Base-by-base conservation (phyloP, 2,113 vertebrate species). In the Dermatemys mawii region DNA sequence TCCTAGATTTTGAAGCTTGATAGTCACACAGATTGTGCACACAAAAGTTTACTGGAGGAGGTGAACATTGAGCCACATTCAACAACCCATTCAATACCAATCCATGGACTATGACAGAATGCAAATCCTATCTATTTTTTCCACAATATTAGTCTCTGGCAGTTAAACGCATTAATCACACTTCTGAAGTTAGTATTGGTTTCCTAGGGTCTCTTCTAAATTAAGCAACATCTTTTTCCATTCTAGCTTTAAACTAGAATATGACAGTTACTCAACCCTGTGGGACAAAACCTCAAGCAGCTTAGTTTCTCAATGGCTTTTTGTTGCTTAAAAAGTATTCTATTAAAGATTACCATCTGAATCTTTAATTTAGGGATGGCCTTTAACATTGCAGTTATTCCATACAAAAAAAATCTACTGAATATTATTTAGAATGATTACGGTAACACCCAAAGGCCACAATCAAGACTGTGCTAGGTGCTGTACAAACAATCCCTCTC, bases 101-200 rank as follows among this genome's bases (percentile, higher is more conserved):
- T 60, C 91, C n/a, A 95, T 70, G 78, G 92, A 88, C 75, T 92
- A 85, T 12, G 89, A 81, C 90, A 85, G 86, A 91, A 97, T 93
- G 81, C 93, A 96, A 94, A 94, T 90, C 91, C 91, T 86, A 91
- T 92, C 94, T 96, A 97, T 81, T 92, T 93, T 88, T 60, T 6
- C 79, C 86, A 46, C 6, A 44, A 44, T 27, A 78, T 26, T 13
- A 93, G 93, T 63, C 84, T 89, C 90, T 84, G 2, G 75, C 22
- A 38, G 41, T 54, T 17, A 67, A 92, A 88, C 67, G 79, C 79
- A 38, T 67, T 84, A 86, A 87, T 84, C 50, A 5, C 0, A 3
- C 89, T 82, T 92, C 4, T 11, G 26, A 90, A 83, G 78, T 91
- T 27, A 76, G 89, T 92, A 10, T 80, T 88, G 51, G 21, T n/a